Evolutionary conservation across 2,113 vertebrate species (phyloP).

Genomic region (Perca flavescens): DNA sequence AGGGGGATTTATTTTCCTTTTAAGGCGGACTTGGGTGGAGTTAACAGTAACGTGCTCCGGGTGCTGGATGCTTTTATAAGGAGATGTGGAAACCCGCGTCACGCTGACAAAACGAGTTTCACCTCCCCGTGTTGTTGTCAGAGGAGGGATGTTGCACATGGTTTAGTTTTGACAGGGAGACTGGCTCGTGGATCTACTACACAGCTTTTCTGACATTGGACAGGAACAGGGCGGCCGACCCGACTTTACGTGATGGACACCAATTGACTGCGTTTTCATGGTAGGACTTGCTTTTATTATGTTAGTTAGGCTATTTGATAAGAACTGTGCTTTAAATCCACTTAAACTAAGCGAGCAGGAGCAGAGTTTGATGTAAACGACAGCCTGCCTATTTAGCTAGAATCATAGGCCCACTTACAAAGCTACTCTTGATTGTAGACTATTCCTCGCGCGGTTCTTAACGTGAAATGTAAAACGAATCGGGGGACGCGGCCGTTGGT

Average conservation of each 20-base stretch:
- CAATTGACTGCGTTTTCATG: neutral
- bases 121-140: constrained; percentile 65
- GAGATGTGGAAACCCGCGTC: constrained; percentile 70
- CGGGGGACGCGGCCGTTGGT: neutral
- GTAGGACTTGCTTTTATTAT: constrained; percentile 20
- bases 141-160: constrained; percentile 73
- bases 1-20: constrained; percentile 43
- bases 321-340: neutral
- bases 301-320: neutral
- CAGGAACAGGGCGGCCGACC: neutral
- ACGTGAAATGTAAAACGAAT: neutral
- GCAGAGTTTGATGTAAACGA: neutral
- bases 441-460: neutral
- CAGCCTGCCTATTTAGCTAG: neutral
- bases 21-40: constrained; percentile 69
- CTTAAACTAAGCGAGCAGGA: neutral
- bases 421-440: too few species aligned
- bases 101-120: constrained; percentile 64
- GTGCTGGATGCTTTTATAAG: constrained; percentile 62
- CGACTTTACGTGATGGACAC: constrained; percentile 25
- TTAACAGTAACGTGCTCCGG: constrained; percentile 7
- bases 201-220: neutral
- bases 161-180: constrained; percentile 25
- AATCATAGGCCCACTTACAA: too few species aligned
- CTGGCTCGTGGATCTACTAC: too few species aligned